phyloP scores from a whole-genome alignment of 1,140 invertebrate genomes.

The Babylonia areolata region DNA sequence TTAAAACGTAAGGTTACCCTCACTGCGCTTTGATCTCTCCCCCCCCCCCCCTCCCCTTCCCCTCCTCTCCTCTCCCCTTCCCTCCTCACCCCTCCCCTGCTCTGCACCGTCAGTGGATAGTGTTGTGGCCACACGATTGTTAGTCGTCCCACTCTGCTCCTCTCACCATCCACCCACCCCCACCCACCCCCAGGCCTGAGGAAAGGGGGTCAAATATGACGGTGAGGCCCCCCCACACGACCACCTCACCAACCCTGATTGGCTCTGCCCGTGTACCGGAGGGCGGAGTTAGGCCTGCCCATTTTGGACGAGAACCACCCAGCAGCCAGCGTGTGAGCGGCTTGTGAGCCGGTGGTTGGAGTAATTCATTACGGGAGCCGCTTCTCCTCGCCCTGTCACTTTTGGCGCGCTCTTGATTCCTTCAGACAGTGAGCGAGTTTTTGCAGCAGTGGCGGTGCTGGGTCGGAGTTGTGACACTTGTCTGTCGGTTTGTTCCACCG shows the following conservation, averaged over 20 bases:
- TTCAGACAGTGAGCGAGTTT: background rate
- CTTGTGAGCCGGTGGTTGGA: constrained; percentile 10
- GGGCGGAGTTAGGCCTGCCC: constrained; percentile 18
- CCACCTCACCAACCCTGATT: too few species aligned
- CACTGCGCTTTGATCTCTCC: background rate
- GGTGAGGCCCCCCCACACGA: too few species aligned
- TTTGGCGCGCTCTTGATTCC: background rate
- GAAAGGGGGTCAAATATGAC: too few species aligned
- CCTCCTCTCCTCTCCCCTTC: background rate
- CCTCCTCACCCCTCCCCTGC: background rate
- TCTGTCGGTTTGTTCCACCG: background rate
- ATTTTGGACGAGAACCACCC: constrained; percentile 14
- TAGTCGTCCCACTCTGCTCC: background rate
- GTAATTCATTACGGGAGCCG: constrained; percentile 28
- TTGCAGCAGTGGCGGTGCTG: background rate
- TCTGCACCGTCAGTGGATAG: background rate
- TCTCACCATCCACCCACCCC: too few species aligned
- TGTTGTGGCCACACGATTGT: background rate
- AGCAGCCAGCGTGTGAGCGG: background rate
- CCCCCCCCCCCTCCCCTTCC: background rate
- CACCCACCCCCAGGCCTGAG: background rate
- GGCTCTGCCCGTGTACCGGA: background rate
- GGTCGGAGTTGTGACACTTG: background rate
- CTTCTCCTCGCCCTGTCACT: constrained; percentile 7
- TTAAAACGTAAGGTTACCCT: too few species aligned